Evolutionary conservation across 2,113 vertebrate species (phyloP).

Genomic region (Seriola aureovittata): DNA sequence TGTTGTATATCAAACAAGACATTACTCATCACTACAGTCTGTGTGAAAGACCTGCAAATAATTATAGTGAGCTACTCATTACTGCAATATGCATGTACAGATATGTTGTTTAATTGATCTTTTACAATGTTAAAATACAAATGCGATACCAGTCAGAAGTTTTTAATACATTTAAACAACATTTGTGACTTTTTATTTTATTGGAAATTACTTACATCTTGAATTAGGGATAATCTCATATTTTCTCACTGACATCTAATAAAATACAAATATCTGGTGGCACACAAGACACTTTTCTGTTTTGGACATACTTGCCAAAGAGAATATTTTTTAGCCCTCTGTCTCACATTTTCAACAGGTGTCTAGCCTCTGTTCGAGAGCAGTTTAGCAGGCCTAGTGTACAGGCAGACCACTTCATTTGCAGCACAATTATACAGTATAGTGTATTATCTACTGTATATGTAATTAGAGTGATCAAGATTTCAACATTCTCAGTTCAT

Average conservation of each 20-base stretch:
- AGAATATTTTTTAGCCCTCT: not conserved
- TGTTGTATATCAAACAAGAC: constrained; percentile 29
- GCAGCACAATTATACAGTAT: not conserved
- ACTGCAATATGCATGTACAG: too few relatives aligned
- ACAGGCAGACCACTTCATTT: not conserved
- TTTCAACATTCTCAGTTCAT: not conserved
- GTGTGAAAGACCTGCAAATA: not conserved
- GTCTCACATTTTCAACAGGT: not conserved
- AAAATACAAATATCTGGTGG: not conserved
- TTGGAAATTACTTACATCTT: not conserved
- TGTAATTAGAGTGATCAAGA: not conserved
- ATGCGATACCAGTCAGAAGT: not conserved
- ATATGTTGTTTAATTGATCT: too few relatives aligned
- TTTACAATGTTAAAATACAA: not conserved
- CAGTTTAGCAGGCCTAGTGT: not conserved
- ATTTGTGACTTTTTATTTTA: not conserved
- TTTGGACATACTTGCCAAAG: too few relatives aligned
- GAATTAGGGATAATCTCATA: too few relatives aligned
- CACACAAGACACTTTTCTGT: not conserved
- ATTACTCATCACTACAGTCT: constrained; percentile 3
- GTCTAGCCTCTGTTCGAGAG: not conserved
- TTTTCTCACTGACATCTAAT: too few relatives aligned
- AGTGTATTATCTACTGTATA: not conserved
- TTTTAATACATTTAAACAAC: not conserved
- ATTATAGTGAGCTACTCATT: too few relatives aligned